Percentiles rank a stretch among this genome's conserved stretches.
phyloP scores from a whole-genome alignment of 2,888 invertebrate species.

The Ashinkailepas kermadecensis region DNA sequence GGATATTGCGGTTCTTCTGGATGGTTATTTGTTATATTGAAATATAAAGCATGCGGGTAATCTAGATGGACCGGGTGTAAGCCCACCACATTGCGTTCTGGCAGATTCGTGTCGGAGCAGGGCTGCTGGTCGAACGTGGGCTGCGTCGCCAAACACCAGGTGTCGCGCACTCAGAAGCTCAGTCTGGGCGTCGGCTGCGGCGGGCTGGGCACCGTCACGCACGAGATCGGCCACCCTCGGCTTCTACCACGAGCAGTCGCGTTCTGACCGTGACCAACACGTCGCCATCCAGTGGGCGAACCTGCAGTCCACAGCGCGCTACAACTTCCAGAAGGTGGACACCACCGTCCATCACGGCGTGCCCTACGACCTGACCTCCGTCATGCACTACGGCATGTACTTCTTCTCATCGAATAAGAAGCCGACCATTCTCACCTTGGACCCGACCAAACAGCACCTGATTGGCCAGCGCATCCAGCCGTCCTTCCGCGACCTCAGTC shows the following conservation, averaged over 20 bases:
- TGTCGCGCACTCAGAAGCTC: neutral
- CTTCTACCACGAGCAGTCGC: conserved; percentile 70
- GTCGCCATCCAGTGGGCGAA: conserved; percentile 42
- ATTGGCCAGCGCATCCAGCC: neutral
- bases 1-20: too few relatives aligned
- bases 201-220: conserved; percentile 39
- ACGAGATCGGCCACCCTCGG: conserved; percentile 73
- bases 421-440: neutral
- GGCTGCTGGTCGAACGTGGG: conserved; percentile 19
- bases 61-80: too few relatives aligned
- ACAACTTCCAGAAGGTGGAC: neutral
- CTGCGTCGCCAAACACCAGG: neutral
- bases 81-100: too few relatives aligned
- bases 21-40: too few relatives aligned
- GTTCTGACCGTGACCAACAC: conserved; percentile 62
- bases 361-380: conserved; percentile 6
- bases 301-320: neutral
- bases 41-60: too few relatives aligned
- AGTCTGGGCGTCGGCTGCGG: neutral
- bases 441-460: neutral
- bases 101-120: neutral
- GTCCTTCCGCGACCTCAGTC: neutral
- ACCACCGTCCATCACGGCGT: neutral
- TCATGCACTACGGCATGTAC: conserved; percentile 9
- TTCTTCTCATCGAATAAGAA: neutral